phyloP scores from a whole-genome alignment of 2,888 invertebrate species.

The Nemotelus pantherinus region DNA sequence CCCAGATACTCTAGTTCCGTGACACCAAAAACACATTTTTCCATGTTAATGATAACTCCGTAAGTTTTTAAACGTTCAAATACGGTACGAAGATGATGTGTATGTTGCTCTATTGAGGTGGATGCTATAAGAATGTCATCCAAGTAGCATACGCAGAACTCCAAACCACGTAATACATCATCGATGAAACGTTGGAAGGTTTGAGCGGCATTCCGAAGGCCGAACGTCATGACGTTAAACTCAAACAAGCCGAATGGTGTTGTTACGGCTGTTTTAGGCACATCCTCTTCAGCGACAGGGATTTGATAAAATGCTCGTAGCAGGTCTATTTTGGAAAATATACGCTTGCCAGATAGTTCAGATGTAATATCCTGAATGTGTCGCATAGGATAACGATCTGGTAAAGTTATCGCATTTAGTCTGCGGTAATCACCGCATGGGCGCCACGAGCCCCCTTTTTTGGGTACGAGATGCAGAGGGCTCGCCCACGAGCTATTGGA shows the following conservation, averaged over 20 bases:
- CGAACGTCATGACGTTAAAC: slow-evolving; percentile 56
- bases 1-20: slow-evolving; percentile 49
- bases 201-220: slow-evolving; percentile 4
- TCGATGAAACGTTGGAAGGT: background rate
- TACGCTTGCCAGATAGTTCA: no score
- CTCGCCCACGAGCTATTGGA: slow-evolving; percentile 38
- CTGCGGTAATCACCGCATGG: background rate
- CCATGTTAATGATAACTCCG: slow-evolving; percentile 48
- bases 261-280: slow-evolving; percentile 56
- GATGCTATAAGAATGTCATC: background rate
- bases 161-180: slow-evolving; percentile 52
- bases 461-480: slow-evolving; percentile 46
- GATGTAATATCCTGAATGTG: no score
- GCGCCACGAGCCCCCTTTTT: slow-evolving; percentile 14
- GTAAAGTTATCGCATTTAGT: slow-evolving; percentile 6
- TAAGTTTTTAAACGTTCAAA: background rate
- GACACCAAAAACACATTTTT: slow-evolving; percentile 52
- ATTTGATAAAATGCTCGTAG: slow-evolving; percentile 53
- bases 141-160: slow-evolving; percentile 41
- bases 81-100: slow-evolving; percentile 44
- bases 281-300: slow-evolving; percentile 56
- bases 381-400: slow-evolving; percentile 31
- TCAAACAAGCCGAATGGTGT: slow-evolving; percentile 58
- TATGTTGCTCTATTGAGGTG: slow-evolving; percentile 52
- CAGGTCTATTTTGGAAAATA: no score